Base-by-base conservation (phyloP, 2,113 vertebrate genomes). In the Peucedramus taeniatus region DNA sequence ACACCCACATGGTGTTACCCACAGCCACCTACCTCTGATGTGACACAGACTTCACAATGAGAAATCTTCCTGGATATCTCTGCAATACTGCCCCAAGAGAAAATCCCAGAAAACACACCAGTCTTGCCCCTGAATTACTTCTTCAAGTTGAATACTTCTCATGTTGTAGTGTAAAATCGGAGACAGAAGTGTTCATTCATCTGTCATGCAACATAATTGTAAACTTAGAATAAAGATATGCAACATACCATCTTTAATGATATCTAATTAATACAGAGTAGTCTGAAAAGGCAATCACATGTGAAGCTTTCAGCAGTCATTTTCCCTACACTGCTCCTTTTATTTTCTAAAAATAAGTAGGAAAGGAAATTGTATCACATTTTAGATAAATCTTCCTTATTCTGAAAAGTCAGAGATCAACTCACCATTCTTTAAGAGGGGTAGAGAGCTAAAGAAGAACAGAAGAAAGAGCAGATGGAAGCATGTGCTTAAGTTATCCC, bases 1-100 rank as follows among this genome's bases (percentile, higher is more conserved):
- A 10, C 51, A n/a, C 4, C 31, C 31, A 5, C 2, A 0, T 31
- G 47, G 11, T n/a, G 13, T 20, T 27, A 37, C 26, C 26, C 40
- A 11, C 44, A 86, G 57, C 11, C 49, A 64, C 30, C 23, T 44
- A 2, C 4, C 26, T 61, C 61, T 42, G 65, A 83, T 12, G 20
- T 8, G 33, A 13, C 27, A 17, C 15, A 37, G 66, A 42, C 24
- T 15, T 22, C 51, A 75, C 2, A 1, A 17, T 4, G 8, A 42
- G 49, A 60, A 51, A 26, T 27, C 39, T 54, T 42, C 30, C 20
- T 50, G 57, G 23, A 7, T 51, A 35, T 31, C 26, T 59, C 66
- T 42, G 23, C 39, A 76, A 33, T 6, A 27, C 4, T 59, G 11
- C 40, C 20, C 12, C 42, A 53, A 37, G 28, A 79, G 23, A 79